Percentiles rank a stretch among this genome's conserved stretches.
Conservation (phyloP, 2,797 vertebrate species). For the Meriones psammophilus region DNA sequence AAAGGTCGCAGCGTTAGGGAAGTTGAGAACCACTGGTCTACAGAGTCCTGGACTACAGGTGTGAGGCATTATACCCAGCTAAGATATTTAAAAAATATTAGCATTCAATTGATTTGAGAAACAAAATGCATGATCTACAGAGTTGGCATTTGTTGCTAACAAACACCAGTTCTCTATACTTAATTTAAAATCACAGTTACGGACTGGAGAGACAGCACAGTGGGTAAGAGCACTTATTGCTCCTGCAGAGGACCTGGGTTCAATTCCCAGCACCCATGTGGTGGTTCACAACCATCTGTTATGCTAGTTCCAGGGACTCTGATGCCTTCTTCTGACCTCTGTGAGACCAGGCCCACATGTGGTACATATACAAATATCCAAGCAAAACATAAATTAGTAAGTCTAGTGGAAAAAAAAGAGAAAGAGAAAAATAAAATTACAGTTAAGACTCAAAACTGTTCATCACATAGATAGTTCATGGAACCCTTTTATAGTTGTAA, state of each 20-base stretch:
- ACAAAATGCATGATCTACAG: conserved; percentile 48
- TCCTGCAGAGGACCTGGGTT: not conserved
- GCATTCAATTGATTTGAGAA: conserved; percentile 42
- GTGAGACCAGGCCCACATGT: not conserved
- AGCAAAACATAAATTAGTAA: not conserved
- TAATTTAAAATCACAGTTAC: conserved; percentile 35
- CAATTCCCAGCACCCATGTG: not conserved
- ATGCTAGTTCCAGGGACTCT: not conserved
- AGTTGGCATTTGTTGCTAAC: conserved; percentile 19
- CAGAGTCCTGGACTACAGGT: not conserved
- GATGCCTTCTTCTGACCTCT: not conserved
- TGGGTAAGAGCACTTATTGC: not conserved
- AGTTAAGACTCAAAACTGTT: conserved; percentile 11
- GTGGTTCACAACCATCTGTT: not conserved
- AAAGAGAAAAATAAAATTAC: not conserved
- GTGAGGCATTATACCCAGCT: not conserved
- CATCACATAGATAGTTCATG: not conserved
- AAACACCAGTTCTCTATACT: conserved; percentile 26
- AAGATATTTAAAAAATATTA: not conserved
- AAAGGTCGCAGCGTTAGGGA: not conserved
- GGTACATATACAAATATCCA: not conserved
- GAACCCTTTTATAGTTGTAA: not conserved
- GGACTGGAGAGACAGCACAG: not conserved
- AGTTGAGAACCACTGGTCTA: not conserved
- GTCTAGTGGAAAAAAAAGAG: not conserved